Conservation (phyloP, 2,797 vertebrate genomes). For the Apodemus agrarius region DNA sequence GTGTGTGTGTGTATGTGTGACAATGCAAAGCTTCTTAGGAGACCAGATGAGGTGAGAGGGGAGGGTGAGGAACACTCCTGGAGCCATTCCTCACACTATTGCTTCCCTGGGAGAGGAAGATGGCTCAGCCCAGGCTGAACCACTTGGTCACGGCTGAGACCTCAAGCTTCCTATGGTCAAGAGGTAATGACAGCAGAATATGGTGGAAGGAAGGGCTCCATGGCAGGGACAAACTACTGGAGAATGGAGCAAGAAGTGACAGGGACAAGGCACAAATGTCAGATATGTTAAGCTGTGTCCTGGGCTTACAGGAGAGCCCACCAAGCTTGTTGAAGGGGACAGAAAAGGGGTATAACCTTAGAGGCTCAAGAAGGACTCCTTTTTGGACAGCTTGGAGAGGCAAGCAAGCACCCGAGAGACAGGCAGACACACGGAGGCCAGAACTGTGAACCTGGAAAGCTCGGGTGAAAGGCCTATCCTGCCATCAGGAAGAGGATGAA, state of each 20-base stretch:
- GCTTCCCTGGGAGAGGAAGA: neutral
- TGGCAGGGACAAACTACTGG: accelerated
- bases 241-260: neutral
- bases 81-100: accelerated
- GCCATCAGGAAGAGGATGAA: accelerated
- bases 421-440: accelerated
- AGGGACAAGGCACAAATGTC: too few relatives aligned
- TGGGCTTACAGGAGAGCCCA: neutral
- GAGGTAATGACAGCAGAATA: accelerated
- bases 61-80: neutral
- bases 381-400: neutral
- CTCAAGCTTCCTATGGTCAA: neutral
- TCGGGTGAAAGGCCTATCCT: neutral
- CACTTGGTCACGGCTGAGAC: neutral
- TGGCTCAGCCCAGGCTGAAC: neutral
- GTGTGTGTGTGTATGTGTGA: too few relatives aligned
- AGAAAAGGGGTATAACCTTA: accelerated
- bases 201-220: neutral
- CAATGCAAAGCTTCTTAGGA: neutral
- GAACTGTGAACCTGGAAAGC: neutral
- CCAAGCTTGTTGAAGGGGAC: too few relatives aligned
- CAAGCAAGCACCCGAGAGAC: neutral
- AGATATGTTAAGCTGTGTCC: too few relatives aligned
- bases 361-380: neutral
- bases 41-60: neutral